Conservation (phyloP, 2,113 vertebrate genomes). For the Porphyrio hochstetteri region DNA sequence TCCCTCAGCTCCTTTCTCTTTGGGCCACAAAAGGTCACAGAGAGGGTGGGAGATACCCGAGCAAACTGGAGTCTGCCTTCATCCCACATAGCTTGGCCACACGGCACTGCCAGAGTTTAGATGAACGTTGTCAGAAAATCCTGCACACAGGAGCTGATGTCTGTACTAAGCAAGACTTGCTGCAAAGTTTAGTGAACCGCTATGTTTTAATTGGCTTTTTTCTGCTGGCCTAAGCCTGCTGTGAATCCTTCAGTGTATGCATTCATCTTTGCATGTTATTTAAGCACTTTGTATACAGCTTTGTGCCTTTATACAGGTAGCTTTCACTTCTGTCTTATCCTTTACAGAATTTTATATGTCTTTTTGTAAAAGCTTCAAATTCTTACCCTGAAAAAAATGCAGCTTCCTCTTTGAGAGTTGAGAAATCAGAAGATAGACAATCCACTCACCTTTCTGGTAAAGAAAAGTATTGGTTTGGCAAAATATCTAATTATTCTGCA, state of each 20-base stretch:
- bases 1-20: background rate
- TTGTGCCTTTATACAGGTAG: background rate
- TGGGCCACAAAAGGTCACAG: background rate
- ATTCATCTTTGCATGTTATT: background rate
- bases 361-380: background rate
- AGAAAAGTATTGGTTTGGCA: background rate
- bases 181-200: constrained; percentile 7
- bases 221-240: background rate
- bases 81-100: background rate
- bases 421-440: background rate
- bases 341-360: background rate
- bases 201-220: background rate
- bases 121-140: background rate
- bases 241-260: background rate
- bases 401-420: background rate
- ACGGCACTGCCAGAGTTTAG: background rate
- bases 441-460: background rate
- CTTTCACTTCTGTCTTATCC: background rate
- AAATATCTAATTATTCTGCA: background rate
- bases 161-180: background rate
- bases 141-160: background rate
- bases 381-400: background rate
- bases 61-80: background rate
- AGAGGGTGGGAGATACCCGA: background rate
- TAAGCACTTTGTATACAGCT: background rate